Evolutionary conservation across 2,888 invertebrate species (phyloP).

Genomic region (Tinea semifulvella): DNA sequence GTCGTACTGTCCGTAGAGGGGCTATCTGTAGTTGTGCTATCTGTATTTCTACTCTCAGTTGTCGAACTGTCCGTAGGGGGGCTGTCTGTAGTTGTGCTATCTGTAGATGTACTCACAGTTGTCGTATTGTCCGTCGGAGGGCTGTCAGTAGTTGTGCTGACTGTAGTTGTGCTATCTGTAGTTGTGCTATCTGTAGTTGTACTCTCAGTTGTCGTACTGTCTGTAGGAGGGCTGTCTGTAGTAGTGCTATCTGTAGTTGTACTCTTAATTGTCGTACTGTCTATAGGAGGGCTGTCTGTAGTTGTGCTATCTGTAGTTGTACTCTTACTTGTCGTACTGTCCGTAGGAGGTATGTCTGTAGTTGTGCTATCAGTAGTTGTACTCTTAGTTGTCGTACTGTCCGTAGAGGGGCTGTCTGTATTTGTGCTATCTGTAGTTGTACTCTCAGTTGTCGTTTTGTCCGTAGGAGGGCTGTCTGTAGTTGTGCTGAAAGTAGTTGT

Average conservation of each 20-base stretch:
- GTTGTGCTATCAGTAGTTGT: not conserved
- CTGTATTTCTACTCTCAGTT: conserved; percentile 8
- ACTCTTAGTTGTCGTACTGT: not conserved
- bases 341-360: not conserved
- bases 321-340: conserved; percentile 2
- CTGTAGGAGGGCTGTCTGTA: conserved; percentile 1
- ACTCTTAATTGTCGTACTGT: not conserved
- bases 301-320: conserved; percentile 8
- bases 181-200: not conserved
- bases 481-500: not conserved
- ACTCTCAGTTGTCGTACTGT: not conserved
- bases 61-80: not conserved
- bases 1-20: conserved; percentile 6
- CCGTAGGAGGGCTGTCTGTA: not conserved
- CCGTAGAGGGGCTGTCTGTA: not conserved
- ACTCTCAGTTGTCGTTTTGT: conserved; percentile 2
- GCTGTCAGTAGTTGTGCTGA: conserved; percentile 6
- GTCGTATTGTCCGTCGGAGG: conserved; percentile 13
- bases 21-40: conserved; percentile 7
- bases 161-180: conserved; percentile 5
- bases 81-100: not conserved
- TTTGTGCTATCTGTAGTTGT: not conserved
- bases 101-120: not conserved
- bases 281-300: conserved; percentile 9
- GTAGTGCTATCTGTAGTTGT: not conserved